Base-by-base conservation (phyloP, 1,140 invertebrate genomes). In the Phenacoccus solenopsis region DNA sequence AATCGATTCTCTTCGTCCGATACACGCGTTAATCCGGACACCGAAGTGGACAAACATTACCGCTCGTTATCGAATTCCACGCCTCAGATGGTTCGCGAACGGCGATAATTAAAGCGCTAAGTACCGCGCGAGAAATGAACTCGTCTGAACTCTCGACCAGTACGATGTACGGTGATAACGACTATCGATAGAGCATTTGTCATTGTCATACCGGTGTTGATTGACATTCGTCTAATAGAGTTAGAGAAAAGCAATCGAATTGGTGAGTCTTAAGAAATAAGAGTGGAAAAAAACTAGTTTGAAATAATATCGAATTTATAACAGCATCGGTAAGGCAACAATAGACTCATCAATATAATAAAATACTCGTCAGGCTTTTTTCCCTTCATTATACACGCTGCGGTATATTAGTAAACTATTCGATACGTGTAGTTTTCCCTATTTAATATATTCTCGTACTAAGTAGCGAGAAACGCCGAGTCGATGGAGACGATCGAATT, bases 271-370 rank as follows among this genome's bases (percentile, higher is more conserved):
- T 49, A 49, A 49, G 16, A 49, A 49, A 49, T 49, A 49, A 49
- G 38, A 9, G 16, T 16, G 20, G 20, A 49, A 32, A 32, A 32
- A 32, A 32, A 32, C 30, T 16, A 49, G 38, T 49, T 49, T 49
- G 38, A 49, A 49, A n/a, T 49, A 49, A 49, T 49, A 49, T 49
- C 38, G 38, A 49, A 49, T n/a, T 49, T 49, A 49, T 49, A 49
- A 49, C 38, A 49, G 38, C 20, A 32, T 32, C 5, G 30, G 38
- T 49, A 49, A 49, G 20, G 38, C 38, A 49, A 49, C 38, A 49
- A 49, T 49, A 49, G 38, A 49, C 38, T 49, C 38, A 49, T 49
- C 38, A 49, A 49, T 49, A 49, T 49, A 49, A 49, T 16, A 49
- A 16, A 49, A n/a, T 49, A 49, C 2, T 49, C 38, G 38, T 49